These are phyloP conservation scores for Verasper variegatus DNA, from an alignment of 2,113 vertebrate genomes.

Conservation along the genomic window DNA sequence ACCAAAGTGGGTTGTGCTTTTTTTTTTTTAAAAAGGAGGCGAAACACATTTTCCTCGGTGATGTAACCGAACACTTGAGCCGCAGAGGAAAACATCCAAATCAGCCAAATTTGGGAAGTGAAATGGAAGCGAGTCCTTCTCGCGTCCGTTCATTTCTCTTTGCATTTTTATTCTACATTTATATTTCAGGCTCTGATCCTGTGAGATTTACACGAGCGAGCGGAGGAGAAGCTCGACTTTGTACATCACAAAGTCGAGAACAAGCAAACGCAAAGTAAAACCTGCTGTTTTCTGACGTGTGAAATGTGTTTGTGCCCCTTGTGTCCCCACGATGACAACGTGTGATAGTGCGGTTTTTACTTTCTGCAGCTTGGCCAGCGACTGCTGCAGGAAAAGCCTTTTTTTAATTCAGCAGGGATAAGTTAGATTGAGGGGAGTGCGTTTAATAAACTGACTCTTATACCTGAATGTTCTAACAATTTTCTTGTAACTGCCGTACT, in stretches of 20 bases:
- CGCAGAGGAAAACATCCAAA: slow-evolving; percentile 32
- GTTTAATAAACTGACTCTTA: no score
- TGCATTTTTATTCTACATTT: slow-evolving; percentile 28
- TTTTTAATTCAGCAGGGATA: not conserved
- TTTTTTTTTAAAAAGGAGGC: not conserved
- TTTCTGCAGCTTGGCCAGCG: no score
- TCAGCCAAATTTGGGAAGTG: slow-evolving; percentile 27
- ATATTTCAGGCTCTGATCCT: not conserved
- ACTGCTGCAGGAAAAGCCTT: no score
- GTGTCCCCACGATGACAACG: not conserved
- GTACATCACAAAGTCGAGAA: not conserved
- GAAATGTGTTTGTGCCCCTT: slow-evolving; percentile 5
- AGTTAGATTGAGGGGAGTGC: not conserved
- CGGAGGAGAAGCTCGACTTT: not conserved
- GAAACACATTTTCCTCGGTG: slow-evolving; percentile 13
- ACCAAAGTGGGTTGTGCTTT: not conserved
- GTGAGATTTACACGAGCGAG: not conserved
- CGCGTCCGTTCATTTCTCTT: slow-evolving; percentile 7
- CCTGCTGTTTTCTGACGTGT: not conserved
- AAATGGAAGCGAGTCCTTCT: slow-evolving; percentile 23
- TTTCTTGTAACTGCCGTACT: no score
- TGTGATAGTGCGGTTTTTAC: not conserved
- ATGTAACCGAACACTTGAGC: slow-evolving; percentile 34
- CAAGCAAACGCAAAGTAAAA: not conserved
- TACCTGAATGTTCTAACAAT: no score